phyloP scores from a whole-genome alignment of 2,113 vertebrate species.

The Mastomys coucha region DNA sequence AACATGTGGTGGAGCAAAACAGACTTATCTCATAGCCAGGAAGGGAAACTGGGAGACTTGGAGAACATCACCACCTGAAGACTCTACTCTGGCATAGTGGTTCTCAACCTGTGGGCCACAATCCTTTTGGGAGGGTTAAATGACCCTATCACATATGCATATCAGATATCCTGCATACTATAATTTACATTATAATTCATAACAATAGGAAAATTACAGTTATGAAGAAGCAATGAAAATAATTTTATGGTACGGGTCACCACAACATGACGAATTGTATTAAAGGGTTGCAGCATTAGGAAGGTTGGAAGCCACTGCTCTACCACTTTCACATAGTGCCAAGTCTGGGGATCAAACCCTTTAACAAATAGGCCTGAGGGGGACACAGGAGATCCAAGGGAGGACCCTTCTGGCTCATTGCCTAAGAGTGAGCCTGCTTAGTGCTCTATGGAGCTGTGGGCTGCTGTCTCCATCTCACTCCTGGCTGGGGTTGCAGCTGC shows the following conservation, averaged over 20 bases:
- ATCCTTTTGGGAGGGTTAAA: background rate
- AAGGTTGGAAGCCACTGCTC: background rate
- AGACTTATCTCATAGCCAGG: background rate
- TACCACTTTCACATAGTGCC: background rate
- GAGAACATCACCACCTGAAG: too few species aligned
- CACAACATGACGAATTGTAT: background rate
- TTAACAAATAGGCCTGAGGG: background rate
- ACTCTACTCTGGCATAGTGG: background rate
- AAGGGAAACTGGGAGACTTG: background rate
- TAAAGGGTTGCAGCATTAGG: background rate
- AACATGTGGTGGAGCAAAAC: background rate
- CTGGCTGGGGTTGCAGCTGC: fast-evolving
- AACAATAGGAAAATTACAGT: background rate
- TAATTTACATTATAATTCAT: background rate
- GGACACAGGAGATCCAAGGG: background rate
- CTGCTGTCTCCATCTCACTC: background rate
- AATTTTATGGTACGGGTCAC: background rate
- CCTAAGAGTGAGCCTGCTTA: background rate
- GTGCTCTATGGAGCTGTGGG: background rate
- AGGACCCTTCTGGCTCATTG: background rate
- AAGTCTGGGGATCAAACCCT: background rate
- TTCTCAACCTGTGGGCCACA: background rate
- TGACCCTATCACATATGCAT: background rate
- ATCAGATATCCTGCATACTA: background rate
- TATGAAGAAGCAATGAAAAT: background rate